These are phyloP conservation scores for Turritopsis rubra DNA, from an alignment of 30 jellyfish, hydroid and myxozoan species.

Conservation along the genomic window DNA sequence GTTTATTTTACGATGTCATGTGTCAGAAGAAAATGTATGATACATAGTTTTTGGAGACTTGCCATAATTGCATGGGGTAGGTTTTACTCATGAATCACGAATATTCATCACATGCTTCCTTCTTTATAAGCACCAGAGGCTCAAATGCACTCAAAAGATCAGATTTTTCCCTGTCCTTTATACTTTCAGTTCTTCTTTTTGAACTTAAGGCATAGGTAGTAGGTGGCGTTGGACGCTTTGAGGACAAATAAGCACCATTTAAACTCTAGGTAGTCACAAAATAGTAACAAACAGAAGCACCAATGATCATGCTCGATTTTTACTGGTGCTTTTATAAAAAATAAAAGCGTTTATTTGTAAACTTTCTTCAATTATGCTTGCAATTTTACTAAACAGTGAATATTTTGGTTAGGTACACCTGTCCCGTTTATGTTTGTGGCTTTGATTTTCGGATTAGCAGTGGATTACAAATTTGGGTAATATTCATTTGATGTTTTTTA, in stretches of 20 bases:
- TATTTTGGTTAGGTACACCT: constrained; percentile 29
- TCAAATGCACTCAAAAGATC: not conserved
- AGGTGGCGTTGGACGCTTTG: too few relatives aligned
- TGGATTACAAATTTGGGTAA: constrained; percentile 49
- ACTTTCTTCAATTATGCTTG: too few relatives aligned
- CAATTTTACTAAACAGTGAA: too few relatives aligned
- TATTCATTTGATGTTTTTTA: not conserved
- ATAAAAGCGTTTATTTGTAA: too few relatives aligned
- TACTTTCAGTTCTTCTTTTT: too few relatives aligned
- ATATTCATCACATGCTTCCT: not conserved
- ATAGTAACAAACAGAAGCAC: too few relatives aligned
- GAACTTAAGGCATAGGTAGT: too few relatives aligned
- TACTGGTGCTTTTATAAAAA: too few relatives aligned
- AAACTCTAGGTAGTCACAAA: too few relatives aligned
- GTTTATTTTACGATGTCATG: constrained; percentile 51
- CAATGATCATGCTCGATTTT: too few relatives aligned
- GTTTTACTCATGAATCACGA: not conserved
- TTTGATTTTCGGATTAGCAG: constrained; percentile 35
- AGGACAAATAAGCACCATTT: too few relatives aligned
- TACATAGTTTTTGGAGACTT: constrained; percentile 47
- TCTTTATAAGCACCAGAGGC: not conserved
- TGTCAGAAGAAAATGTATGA: constrained; percentile 49
- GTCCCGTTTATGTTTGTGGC: constrained; percentile 46
- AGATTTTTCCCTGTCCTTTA: not conserved
- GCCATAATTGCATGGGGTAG: constrained; percentile 68